Conservation (phyloP, 2,888 invertebrate species). For the Mythimna albipuncta region DNA sequence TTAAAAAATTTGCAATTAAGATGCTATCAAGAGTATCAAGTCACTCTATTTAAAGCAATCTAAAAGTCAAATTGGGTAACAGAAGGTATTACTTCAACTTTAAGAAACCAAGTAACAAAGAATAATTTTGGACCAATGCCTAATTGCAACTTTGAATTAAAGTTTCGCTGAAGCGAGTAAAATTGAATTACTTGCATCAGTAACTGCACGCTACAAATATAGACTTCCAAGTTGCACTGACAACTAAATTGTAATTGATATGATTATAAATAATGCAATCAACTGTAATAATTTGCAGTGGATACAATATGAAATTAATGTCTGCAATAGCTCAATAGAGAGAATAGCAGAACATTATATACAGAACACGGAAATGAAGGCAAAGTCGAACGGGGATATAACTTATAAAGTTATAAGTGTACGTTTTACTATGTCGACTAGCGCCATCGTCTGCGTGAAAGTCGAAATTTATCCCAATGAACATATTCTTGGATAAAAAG, state of each 20-base stretch:
- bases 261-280: conserved; percentile 55
- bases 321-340: conserved; percentile 21
- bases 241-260: conserved; percentile 52
- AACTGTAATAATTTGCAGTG: conserved; percentile 39
- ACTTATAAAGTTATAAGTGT: not conserved
- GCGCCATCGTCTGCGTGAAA: too few species aligned
- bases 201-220: conserved; percentile 42
- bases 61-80: conserved; percentile 10
- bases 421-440: conserved; percentile 8
- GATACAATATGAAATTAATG: conserved; percentile 22
- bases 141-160: conserved; percentile 36
- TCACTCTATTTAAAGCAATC: conserved; percentile 32
- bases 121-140: conserved; percentile 29
- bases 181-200: conserved; percentile 47
- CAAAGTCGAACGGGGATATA: conserved; percentile 1
- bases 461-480: too few species aligned
- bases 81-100: conserved; percentile 16
- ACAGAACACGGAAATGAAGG: conserved; percentile 32
- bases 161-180: conserved; percentile 37
- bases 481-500: too few species aligned
- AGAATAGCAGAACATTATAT: conserved; percentile 11
- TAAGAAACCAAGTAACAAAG: conserved; percentile 28
- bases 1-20: conserved; percentile 30
- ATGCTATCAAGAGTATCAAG: conserved; percentile 17
- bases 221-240: conserved; percentile 34